phyloP scores from a whole-genome alignment of 2,888 invertebrate genomes.

The Epistrophe grossulariae region DNA sequence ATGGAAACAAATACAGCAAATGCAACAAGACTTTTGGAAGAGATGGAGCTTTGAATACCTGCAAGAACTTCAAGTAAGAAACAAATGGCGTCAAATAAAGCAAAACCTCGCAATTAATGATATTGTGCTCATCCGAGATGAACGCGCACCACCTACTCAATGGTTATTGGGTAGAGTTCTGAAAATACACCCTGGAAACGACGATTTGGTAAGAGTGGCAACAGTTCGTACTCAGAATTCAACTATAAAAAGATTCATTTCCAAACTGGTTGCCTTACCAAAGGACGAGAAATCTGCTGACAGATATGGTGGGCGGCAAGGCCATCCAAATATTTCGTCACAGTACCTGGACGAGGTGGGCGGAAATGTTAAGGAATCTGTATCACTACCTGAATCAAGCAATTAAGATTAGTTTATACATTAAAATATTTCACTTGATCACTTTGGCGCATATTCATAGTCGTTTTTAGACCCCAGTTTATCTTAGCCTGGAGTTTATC shows the following conservation, averaged over 20 bases:
- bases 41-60: constrained; percentile 17
- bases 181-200: background rate
- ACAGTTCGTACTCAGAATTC: background rate
- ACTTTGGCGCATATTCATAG: too few species aligned
- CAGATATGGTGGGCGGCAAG: background rate
- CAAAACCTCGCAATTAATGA: background rate
- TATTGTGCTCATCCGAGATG: background rate
- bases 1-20: background rate
- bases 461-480: too few species aligned
- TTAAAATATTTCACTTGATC: too few species aligned
- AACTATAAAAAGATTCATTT: background rate
- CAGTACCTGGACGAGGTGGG: background rate
- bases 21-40: constrained; percentile 1
- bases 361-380: too few species aligned
- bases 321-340: constrained; percentile 14
- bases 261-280: background rate
- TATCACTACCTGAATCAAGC: too few species aligned
- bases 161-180: background rate
- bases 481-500: too few species aligned
- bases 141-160: too few species aligned
- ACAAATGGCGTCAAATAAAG: constrained; percentile 4
- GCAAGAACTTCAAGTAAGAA: constrained; percentile 7
- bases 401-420: too few species aligned
- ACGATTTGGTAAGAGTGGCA: background rate
- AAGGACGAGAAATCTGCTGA: background rate